Base-by-base conservation (phyloP, 2,888 invertebrate species). In the Cybosia mesomella region DNA sequence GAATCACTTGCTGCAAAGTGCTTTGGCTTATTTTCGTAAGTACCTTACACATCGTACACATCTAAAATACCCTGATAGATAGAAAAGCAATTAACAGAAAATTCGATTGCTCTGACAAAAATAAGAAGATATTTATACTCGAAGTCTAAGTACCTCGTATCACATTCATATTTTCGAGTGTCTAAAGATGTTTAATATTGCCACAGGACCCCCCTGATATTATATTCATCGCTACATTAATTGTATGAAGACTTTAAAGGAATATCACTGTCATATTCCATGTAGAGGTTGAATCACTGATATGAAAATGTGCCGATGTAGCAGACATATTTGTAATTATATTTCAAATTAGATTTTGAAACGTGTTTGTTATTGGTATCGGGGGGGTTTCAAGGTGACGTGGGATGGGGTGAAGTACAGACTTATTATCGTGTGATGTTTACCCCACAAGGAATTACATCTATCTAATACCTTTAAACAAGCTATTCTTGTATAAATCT, bases 271-370 rank as follows among this genome's bases (percentile, higher is more conserved):
- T 39, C 10, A 18, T 43, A 34, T 49, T 39, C 13, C 32, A 39
- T 18, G 22, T 22, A 13, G 32, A 34, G 32, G 9, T 58, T 58
- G 21, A 21, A 24, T 21, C 21, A 3, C 18, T 28, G 22, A 49
- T 22, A 49, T n/a, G 65, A 49, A 49, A 58, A 4, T 58, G 58
- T 65, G 21, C 57, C 57, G 32, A 60, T 62, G 67, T 67, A 43
- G 9, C 57, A 49, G 49, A 68, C 64, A 65, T 68, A 28, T 61
- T 64, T 60, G 36, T 65, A 57, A 62, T 61, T 68, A 58, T 34
- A 62, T 58, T 34, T 54, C 32, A 58, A 36, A 63, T 67, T 58
- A 63, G 58, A 34, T 58, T 32, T 62, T n/a, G 32, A 21, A 61
- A 34, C 49, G 57, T 64, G 59, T 68, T 59, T 11, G 24, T 34